Evolutionary conservation across 2,888 invertebrate species (phyloP), one percentile per base, ranked within the genome.

Genomic region (Perithous albicinctus): DNA sequence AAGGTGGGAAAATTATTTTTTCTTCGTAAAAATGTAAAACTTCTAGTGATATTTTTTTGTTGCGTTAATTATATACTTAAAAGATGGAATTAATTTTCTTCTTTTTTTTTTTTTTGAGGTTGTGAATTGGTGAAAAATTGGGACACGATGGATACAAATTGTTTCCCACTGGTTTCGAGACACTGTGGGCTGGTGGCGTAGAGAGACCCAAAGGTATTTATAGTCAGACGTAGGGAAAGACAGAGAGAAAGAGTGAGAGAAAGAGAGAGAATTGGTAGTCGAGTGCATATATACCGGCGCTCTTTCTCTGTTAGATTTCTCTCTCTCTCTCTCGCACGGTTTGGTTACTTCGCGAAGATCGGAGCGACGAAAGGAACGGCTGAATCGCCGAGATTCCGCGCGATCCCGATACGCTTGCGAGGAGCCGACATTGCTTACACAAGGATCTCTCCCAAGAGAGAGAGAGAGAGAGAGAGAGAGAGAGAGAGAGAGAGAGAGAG

Each of bases 371-470:
- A 86, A 86, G 86, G 86, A 89, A 86, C 80, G 86, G 85, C 84
- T 85, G 84, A 90, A 90, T 91, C 88, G 88, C 87, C 84, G 86
- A 82, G 89, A 91, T 90, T 91, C 90, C 89, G 82, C 80, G 51
- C 84, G 82, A 80, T 78, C 83, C 80, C 82, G 85, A 84, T 85
- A 85, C 82, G 72, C 80, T 74, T 51, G 35, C 48, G 61, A 78
- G 74, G 61, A 82, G 74, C 78, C 78, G 74, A 69, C 77, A 63
- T 54, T 64, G 46, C 61, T 61, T 38, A 20, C 35, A 38, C 61
- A 20, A 61, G 61, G 61, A 38, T 56, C 35, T 35, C 2, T 2
- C 8, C 59, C 2, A 8, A 29, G 64, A 51, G 2, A 29, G n/a
- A 84, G n/a, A n/a, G n/a, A n/a, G n/a, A n/a, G 82, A 80, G 76